Evolutionary conservation across 1,140 invertebrate genomes (phyloP), one percentile per base, ranked within the genome.

Genomic region (Neuroterus valhalla): DNA sequence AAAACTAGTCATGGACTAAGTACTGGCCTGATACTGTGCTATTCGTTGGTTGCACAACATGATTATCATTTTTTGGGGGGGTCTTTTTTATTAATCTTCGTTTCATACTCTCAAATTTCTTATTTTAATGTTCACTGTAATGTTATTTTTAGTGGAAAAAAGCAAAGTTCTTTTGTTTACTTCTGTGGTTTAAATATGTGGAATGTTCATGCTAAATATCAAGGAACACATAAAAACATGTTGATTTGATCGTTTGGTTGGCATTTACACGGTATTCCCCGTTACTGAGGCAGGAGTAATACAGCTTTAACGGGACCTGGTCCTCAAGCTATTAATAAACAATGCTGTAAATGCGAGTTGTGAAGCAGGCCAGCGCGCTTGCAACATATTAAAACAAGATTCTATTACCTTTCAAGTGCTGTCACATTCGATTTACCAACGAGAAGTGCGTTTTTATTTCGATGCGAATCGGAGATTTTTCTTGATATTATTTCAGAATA

Each of bases 261-360:
- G 42, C 68, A 72, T 70, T 72, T 75, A 70, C 14, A 71, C 72
- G 48, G 68, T 62, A 48, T 82, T 82, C 74, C 73, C 80, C 82
- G 86, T 86, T 87, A 87, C 70, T 55, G 66, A 80, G 76, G 72
- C 76, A 80, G 75, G 78, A 68, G 76, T 69, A 38, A 78, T 84
- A 82, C 82, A 79, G 75, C 72, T 80, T 80, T 86, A 88, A 88
- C 86, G 86, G 86, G 87, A 87, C 84, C 84, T 71, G 85, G 83
- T 83, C 83, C 86, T 85, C 74, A 75, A 67, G 72, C 77, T 80
- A 82, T 80, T 80, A 82, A 82, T 79, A 76, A 78, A 80, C 79
- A 74, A 75, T 78, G 75, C 26, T 62, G 26, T 31, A 38, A n/a
- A 14, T 14, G 21, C 26, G 26, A 48, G n/a, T 62, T 66, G 45